Percentiles rank a stretch among this genome's conserved stretches.
phyloP scores from a whole-genome alignment of 2,888 invertebrate species.

The Dugesia japonica region DNA sequence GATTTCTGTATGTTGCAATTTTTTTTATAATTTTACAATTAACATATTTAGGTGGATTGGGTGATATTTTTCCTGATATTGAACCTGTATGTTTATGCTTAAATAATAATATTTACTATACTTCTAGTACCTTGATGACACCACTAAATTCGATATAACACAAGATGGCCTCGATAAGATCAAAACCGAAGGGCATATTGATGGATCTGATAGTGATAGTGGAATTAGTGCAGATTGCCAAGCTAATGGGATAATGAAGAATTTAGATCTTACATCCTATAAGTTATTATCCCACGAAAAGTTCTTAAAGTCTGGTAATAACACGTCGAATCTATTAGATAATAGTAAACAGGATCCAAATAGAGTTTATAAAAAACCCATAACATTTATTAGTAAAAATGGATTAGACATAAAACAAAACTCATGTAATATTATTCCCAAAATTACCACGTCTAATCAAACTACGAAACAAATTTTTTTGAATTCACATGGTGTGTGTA shows the following conservation, averaged over 20 bases:
- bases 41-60: background rate
- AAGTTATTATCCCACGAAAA: background rate
- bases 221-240: conserved; percentile 22
- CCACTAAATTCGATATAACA: background rate
- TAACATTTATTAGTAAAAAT: background rate
- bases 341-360: no score
- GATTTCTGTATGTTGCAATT: background rate
- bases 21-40: background rate
- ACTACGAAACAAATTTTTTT: background rate
- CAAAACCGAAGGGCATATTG: background rate
- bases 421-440: background rate
- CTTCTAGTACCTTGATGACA: background rate
- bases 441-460: background rate
- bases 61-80: background rate
- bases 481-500: background rate
- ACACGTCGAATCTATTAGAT: no score
- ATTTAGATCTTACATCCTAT: background rate
- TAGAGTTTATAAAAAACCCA: background rate
- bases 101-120: no score
- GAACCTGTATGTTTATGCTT: no score
- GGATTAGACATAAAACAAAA: background rate
- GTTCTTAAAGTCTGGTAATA: background rate
- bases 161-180: background rate
- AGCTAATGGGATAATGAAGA: background rate
- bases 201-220: conserved; percentile 30